Evolutionary conservation across 2,888 invertebrate species (phyloP).

Genomic region (Agrenia bidenticulata): DNA sequence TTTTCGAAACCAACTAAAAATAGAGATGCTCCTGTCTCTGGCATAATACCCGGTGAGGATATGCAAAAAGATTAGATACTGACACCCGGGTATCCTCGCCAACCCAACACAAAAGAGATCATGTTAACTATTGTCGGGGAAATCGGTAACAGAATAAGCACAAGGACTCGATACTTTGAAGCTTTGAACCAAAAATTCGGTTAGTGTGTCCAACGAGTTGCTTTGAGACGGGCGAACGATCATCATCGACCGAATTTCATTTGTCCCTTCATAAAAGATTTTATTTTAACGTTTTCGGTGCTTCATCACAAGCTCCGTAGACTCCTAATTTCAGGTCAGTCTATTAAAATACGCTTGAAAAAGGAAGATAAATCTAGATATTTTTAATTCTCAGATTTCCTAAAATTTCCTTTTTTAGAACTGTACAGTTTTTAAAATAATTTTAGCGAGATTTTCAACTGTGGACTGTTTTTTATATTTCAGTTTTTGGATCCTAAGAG

Average conservation of each 20-base stretch:
- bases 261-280: neutral
- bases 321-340: slow-evolving; percentile 15
- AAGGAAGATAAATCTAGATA: too few relatives aligned
- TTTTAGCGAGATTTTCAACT: too few relatives aligned
- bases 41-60: slow-evolving; percentile 22
- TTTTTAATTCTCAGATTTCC: too few relatives aligned
- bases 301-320: slow-evolving; percentile 20
- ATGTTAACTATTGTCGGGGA: neutral
- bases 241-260: slow-evolving; percentile 7
- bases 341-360: too few relatives aligned
- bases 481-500: slow-evolving; percentile 21
- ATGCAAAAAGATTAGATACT: neutral
- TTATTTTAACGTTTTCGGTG: slow-evolving; percentile 10
- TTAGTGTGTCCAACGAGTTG: slow-evolving; percentile 37
- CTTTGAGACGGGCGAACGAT: slow-evolving; percentile 33
- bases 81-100: neutral
- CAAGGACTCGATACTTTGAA: slow-evolving; percentile 6
- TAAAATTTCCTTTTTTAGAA: too few relatives aligned
- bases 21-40: slow-evolving; percentile 17
- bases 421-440: too few relatives aligned
- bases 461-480: slow-evolving; percentile 4
- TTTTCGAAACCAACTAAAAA: slow-evolving; percentile 17
- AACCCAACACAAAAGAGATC: neutral
- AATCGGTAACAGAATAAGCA: neutral
- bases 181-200: slow-evolving; percentile 28